phyloP scores from a whole-genome alignment of 2,113 vertebrate species.

The Neofelis nebulosa region DNA sequence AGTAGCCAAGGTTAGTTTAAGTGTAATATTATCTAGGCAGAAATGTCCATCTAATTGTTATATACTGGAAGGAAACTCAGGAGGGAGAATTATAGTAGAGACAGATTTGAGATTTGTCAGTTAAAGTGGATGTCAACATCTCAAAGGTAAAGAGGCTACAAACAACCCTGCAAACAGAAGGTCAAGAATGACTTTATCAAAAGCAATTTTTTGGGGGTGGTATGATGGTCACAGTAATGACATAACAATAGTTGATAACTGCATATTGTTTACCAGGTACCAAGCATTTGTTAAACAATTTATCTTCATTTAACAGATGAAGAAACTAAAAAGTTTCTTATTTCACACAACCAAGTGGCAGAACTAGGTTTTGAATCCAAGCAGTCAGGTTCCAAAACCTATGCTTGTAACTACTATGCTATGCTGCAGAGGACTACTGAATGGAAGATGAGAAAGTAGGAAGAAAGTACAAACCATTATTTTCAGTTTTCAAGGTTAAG shows the following conservation, averaged over 20 bases:
- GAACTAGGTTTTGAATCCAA: background rate
- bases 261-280: background rate
- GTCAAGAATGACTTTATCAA: background rate
- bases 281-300: background rate
- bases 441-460: background rate
- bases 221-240: background rate
- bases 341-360: background rate
- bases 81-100: background rate
- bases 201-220: background rate
- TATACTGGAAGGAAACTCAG: background rate
- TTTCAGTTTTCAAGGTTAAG: background rate
- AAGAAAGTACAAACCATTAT: background rate
- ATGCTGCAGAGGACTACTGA: background rate
- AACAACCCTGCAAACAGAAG: background rate
- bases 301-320: background rate
- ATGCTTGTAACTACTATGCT: background rate
- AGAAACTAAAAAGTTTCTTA: conserved; percentile 24
- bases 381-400: background rate
- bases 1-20: background rate
- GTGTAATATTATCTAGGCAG: background rate
- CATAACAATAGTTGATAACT: background rate
- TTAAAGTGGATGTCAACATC: background rate
- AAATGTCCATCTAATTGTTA: background rate
- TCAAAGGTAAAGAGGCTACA: background rate
- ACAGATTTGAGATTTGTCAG: background rate